Evolutionary conservation across 2,888 invertebrate genomes (phyloP), one percentile per base, ranked within the genome.

Genomic region (Drosophila cracens): DNA sequence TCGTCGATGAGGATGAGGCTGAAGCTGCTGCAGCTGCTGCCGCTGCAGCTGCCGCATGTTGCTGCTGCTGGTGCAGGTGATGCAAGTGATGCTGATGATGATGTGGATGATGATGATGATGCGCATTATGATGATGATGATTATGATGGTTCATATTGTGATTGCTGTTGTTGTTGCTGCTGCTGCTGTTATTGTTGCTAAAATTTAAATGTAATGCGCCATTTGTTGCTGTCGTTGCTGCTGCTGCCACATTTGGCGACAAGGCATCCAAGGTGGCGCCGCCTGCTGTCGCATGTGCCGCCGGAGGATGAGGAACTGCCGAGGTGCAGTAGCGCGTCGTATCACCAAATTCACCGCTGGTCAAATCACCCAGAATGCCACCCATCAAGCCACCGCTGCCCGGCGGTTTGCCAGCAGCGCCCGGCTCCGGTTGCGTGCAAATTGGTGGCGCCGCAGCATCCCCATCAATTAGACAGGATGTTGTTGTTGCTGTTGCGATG

Each of bases 401-500:
- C 31, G 74, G 89, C 84, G 81, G 90, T 77, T 76, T 82, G n/a
- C 85, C 81, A 60, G 88, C 92, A 31, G 90, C 85, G 58, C 92
- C 92, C 52, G 93, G 90, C 89, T 93, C 93, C 13, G 93, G 93
- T 69, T 93, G 93, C 53, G 93, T 93, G 78, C 93, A 93, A 57
- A 93, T 93, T 38, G 93, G 93, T 72, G 90, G 86, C 73, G 88
- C 89, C 64, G 83, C 85, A 36, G 92, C 85, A 83, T 91, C 92
- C 59, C 91, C 92, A 76, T 92, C 92, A 64, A 92, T 92, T 34
- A 84, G 71, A 29, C 82, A 81, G 13, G 83, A 60, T 38, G 76
- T 36, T 21, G 64, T 3, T 21, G 57, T 16, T 16, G 83, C 58
- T 51, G 69, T 53, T n/a, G 74, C 66, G 82, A 56, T 67, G 69